Conservation (phyloP, 1,140 invertebrate species). For the Medauroidea extradentata region DNA sequence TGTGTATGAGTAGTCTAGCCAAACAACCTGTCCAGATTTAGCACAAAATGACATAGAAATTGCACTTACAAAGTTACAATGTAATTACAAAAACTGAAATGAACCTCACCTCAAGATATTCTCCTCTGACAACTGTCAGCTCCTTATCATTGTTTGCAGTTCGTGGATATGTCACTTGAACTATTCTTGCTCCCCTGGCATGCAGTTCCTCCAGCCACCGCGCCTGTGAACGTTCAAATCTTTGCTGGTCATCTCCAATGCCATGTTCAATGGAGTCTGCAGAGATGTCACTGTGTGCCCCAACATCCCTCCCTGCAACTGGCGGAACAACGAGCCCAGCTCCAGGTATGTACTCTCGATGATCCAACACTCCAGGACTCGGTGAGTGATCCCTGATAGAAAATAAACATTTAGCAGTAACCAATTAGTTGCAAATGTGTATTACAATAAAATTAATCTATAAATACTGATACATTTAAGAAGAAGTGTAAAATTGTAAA, state of each 20-base stretch:
- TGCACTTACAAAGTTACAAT: not conserved
- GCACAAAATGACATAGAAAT: no score
- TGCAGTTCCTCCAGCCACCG: conserved; percentile 71
- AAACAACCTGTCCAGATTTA: no score
- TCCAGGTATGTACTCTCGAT: conserved; percentile 22
- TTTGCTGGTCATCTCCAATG: conserved; percentile 28
- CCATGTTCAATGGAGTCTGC: conserved; percentile 68
- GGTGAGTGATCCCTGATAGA: conserved; percentile 28
- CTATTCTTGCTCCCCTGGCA: conserved; percentile 70
- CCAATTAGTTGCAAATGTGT: no score
- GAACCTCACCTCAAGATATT: conserved; percentile 81
- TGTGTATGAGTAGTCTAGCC: no score
- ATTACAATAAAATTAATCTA: no score
- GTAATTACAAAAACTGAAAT: not conserved
- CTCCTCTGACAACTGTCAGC: conserved; percentile 89
- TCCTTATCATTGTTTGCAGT: conserved; percentile 99
- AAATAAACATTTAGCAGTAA: not conserved
- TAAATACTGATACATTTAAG: no score
- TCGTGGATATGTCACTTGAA: conserved; percentile 90
- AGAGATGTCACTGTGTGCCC: conserved; percentile 66
- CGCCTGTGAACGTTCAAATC: conserved; percentile 47
- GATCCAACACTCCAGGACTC: conserved; percentile 33
- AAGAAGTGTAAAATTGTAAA: no score
- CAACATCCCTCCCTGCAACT: conserved; percentile 41
- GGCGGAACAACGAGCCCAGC: conserved; percentile 15